Conservation (phyloP, 2,113 vertebrate species). For the Podiceps cristatus region DNA sequence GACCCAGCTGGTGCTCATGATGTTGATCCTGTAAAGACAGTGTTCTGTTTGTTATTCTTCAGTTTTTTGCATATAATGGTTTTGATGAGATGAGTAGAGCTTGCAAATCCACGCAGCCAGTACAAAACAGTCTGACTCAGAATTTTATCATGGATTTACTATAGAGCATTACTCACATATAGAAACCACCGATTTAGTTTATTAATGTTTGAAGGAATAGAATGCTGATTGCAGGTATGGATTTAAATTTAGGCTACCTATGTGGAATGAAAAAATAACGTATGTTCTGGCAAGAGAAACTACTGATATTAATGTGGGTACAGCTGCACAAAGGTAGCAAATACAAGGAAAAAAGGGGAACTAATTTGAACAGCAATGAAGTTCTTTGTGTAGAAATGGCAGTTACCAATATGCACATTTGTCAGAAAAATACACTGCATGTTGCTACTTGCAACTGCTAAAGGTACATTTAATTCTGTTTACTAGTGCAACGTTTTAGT, state of each 20-base stretch:
- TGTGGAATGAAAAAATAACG: neutral
- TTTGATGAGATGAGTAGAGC: neutral
- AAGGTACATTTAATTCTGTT: conserved; percentile 9
- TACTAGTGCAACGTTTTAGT: neutral
- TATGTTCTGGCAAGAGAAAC: neutral
- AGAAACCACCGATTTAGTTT: neutral
- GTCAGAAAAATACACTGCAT: neutral
- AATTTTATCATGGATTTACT: neutral
- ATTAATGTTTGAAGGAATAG: neutral
- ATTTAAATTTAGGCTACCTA: neutral
- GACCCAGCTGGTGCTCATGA: neutral
- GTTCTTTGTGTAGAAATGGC: neutral
- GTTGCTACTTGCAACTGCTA: neutral
- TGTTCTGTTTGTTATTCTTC: neutral
- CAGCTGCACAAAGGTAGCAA: neutral
- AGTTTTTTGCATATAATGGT: neutral
- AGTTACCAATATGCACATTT: neutral
- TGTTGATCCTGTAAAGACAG: neutral
- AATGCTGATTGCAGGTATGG: neutral
- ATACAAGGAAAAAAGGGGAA: neutral
- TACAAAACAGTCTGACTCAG: neutral
- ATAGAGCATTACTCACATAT: neutral
- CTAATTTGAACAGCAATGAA: neutral
- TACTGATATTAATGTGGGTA: neutral
- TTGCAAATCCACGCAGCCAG: neutral